Conservation (phyloP, 2,113 vertebrate species). For the Phylloscopus whistleri region DNA sequence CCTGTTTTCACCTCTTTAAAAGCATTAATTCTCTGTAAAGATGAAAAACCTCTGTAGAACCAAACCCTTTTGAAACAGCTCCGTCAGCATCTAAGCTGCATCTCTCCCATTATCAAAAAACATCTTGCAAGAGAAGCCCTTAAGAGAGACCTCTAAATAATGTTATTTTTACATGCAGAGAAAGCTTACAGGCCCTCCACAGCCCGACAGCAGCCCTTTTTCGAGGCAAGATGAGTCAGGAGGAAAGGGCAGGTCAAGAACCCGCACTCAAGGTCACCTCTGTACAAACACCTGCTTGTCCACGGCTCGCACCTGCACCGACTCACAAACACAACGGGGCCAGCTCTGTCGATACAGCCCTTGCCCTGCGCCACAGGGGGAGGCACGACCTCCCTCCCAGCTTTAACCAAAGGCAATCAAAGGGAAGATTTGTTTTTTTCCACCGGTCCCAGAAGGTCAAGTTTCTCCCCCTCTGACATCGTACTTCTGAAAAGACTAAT, state of each 20-base stretch:
- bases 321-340: conserved; percentile 53
- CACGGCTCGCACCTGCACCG: conserved; percentile 65
- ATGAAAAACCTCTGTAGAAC: not conserved
- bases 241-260: conserved; percentile 68
- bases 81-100: not conserved
- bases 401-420: conserved; percentile 45
- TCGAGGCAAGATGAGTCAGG: conserved; percentile 55
- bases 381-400: not conserved
- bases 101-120: not conserved
- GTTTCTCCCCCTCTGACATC: not conserved
- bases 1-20: not conserved
- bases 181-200: not conserved
- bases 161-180: not conserved
- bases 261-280: conserved; percentile 52
- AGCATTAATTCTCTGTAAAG: not conserved
- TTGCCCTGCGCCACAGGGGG: not conserved
- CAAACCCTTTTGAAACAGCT: not conserved
- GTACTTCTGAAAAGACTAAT: conserved; percentile 53
- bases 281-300: conserved; percentile 70
- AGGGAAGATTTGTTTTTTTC: not conserved
- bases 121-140: not conserved
- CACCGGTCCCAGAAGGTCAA: conserved; percentile 29
- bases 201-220: conserved; percentile 13
- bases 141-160: not conserved
- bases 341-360: not conserved